A percentile compares a stretch with the other conserved stretches of the same genome.
Evolutionary conservation across 2,113 vertebrate species (phyloP).

Genomic region (Conger conger): DNA sequence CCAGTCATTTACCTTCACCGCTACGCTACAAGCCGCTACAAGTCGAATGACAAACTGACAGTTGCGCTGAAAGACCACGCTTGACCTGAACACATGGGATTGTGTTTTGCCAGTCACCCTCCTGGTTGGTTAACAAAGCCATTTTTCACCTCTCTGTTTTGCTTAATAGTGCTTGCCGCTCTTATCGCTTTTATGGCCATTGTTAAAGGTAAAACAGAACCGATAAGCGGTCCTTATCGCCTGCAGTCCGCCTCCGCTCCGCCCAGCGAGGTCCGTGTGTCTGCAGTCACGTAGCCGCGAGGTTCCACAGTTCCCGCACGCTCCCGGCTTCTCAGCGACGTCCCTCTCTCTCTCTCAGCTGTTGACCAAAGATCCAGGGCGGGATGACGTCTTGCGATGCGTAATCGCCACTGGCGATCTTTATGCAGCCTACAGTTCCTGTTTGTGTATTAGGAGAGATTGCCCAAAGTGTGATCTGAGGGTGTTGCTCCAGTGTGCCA

Average conservation of each 20-base stretch:
- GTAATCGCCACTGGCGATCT: background rate
- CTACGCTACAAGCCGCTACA: too few species aligned
- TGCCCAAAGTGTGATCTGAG: background rate
- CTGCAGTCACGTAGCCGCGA: background rate
- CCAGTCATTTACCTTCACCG: too few species aligned
- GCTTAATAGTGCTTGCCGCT: background rate
- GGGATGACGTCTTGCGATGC: background rate
- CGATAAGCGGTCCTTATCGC: conserved; percentile 1
- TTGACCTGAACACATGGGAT: background rate
- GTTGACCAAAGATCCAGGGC: background rate
- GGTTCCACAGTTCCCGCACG: background rate
- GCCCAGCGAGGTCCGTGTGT: background rate
- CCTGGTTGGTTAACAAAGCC: background rate
- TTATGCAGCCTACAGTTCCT: background rate
- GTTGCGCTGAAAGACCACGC: background rate
- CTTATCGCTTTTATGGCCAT: conserved; percentile 1
- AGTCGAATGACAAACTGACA: too few species aligned
- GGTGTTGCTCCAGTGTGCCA: too few species aligned
- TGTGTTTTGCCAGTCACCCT: background rate
- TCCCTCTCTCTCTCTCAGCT: background rate
- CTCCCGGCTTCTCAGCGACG: background rate
- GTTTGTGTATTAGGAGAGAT: background rate
- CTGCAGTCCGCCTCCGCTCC: background rate
- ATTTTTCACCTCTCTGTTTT: background rate
- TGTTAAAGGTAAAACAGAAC: background rate